Percentiles rank a stretch among this genome's conserved stretches.
These are phyloP conservation scores for Sebastes diaconus DNA, from an alignment of 2,797 vertebrate species.

Conservation along the genomic window DNA sequence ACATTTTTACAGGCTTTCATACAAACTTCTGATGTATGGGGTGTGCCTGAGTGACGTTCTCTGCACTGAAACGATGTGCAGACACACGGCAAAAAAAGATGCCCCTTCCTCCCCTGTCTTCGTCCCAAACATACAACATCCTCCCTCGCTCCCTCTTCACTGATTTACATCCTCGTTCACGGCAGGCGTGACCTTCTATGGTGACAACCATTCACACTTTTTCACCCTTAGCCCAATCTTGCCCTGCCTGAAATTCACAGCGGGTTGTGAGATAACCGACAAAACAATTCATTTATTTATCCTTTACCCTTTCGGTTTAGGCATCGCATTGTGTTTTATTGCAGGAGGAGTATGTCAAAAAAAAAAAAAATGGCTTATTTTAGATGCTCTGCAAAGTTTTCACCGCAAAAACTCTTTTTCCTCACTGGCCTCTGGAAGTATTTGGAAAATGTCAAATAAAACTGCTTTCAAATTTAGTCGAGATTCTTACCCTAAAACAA, in stretches of 20 bases:
- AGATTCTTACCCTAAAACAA: slow-evolving; percentile 30
- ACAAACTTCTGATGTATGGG: slow-evolving; percentile 37
- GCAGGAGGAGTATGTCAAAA: slow-evolving; percentile 3
- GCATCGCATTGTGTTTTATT: slow-evolving; percentile 27
- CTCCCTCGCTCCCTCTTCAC: slow-evolving; percentile 27
- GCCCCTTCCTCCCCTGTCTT: slow-evolving; percentile 30
- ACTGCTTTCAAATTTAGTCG: slow-evolving; percentile 1
- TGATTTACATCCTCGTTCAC: slow-evolving; percentile 64
- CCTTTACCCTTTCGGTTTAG: slow-evolving; percentile 19
- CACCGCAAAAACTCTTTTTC: neutral
- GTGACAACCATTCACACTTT: slow-evolving; percentile 49
- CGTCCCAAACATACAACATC: slow-evolving; percentile 56
- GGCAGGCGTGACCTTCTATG: slow-evolving; percentile 60
- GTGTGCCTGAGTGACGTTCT: slow-evolving; percentile 32
- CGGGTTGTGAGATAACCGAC: slow-evolving; percentile 18
- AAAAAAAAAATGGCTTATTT: slow-evolving; percentile 8
- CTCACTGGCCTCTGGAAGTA: neutral
- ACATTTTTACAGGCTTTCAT: slow-evolving; percentile 51
- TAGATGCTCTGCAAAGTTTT: neutral
- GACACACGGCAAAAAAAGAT: slow-evolving; percentile 28
- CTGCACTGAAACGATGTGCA: slow-evolving; percentile 42
- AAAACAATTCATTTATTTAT: slow-evolving; percentile 37
- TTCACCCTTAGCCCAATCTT: slow-evolving; percentile 21
- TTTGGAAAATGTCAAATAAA: slow-evolving; percentile 26
- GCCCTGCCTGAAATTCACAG: slow-evolving; percentile 30